These are phyloP conservation scores for Allacma fusca DNA, from an alignment of 2,888 invertebrate species.

Conservation along the genomic window DNA sequence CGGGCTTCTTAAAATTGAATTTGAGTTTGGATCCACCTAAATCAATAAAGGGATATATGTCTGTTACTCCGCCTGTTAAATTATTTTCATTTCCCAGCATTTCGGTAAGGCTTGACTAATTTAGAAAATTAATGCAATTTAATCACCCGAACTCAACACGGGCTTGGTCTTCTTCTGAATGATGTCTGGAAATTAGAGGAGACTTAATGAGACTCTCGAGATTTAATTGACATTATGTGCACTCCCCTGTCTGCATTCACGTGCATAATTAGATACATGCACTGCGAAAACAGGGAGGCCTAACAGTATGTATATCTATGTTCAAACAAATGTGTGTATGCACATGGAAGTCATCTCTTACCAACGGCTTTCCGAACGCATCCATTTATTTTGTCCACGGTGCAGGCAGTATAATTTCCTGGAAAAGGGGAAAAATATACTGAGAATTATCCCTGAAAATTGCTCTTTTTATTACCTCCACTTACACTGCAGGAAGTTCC, in stretches of 20 bases:
- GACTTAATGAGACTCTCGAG: neutral
- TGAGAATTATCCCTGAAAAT: slow-evolving; percentile 6
- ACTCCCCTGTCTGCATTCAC: too few species aligned
- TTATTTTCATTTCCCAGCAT: too few species aligned
- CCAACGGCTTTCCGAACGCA: slow-evolving; percentile 58
- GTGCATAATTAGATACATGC: too few species aligned
- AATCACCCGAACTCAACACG: neutral
- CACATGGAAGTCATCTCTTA: slow-evolving; percentile 45
- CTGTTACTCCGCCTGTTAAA: too few species aligned
- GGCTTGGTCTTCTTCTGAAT: slow-evolving; percentile 43
- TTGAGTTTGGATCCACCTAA: slow-evolving; percentile 41
- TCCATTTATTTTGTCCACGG: slow-evolving; percentile 51
- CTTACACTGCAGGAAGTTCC: neutral
- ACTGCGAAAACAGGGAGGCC: too few species aligned
- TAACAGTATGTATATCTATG: too few species aligned
- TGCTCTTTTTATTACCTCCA: neutral
- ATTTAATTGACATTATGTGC: neutral
- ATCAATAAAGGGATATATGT: slow-evolving; percentile 6
- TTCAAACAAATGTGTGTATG: too few species aligned
- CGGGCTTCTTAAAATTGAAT: slow-evolving; percentile 52
- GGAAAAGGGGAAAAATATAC: neutral
- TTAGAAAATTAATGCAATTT: neutral
- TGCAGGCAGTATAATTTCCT: slow-evolving; percentile 55
- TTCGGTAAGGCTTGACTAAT: neutral
- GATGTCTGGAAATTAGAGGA: slow-evolving; percentile 29